Evolutionary conservation across 2,888 invertebrate genomes (phyloP).

Genomic region (Acleris laterana): DNA sequence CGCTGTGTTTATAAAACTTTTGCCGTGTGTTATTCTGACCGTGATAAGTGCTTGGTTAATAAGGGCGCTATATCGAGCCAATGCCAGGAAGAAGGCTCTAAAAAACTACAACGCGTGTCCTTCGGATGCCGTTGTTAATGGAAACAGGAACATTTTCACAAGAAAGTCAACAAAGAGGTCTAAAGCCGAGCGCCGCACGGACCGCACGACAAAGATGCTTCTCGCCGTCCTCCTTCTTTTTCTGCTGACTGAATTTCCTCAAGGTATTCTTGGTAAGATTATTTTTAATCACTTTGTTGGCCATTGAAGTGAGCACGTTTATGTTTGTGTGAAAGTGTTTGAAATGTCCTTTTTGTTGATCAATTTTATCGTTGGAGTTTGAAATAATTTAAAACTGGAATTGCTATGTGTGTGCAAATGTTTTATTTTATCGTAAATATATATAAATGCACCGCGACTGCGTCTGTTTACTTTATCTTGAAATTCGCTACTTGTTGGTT

Average conservation of each 20-base stretch:
- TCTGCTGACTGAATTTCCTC: conserved; percentile 95
- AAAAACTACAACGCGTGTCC: conserved; percentile 79
- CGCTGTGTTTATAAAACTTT: conserved; percentile 90
- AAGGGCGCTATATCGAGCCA: conserved; percentile 88
- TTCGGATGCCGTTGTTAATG: conserved; percentile 61
- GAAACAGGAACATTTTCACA: conserved; percentile 70
- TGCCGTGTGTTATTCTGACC: conserved; percentile 91
- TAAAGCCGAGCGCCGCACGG: conserved; percentile 79
- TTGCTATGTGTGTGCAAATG: no score
- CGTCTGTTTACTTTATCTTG: no score
- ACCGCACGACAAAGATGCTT: conserved; percentile 95
- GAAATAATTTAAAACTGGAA: no score
- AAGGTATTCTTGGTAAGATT: conserved; percentile 87
- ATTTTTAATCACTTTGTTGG: neutral
- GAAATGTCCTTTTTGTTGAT: no score
- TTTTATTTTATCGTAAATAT: no score
- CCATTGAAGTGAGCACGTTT: no score
- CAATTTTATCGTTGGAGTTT: no score
- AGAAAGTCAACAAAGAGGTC: conserved; percentile 71
- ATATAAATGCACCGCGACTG: no score
- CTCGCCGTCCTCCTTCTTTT: conserved; percentile 94
- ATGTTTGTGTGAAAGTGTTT: no score
- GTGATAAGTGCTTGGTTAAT: conserved; percentile 89
- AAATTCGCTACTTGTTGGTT: no score
- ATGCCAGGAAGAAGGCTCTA: conserved; percentile 86